phyloP scores from a whole-genome alignment of 2,113 vertebrate species.

The Labeo rohita region DNA sequence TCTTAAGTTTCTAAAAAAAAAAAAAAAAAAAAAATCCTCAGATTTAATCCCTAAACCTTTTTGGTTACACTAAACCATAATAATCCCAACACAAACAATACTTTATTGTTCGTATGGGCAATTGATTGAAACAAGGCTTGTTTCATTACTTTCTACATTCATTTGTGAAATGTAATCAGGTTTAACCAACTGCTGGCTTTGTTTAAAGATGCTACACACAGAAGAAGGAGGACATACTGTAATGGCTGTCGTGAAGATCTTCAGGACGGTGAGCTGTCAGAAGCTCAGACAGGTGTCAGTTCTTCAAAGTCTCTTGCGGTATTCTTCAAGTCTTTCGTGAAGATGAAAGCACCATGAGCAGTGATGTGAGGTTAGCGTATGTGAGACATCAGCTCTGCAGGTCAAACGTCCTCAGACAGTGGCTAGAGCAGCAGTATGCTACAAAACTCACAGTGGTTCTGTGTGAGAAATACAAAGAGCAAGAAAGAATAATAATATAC shows the following conservation, averaged over 20 bases:
- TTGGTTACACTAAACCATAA: not conserved
- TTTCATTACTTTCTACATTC: not conserved
- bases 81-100: constrained; percentile 1
- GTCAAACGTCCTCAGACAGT: constrained; percentile 91
- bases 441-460: constrained; percentile 94
- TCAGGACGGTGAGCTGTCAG: not conserved
- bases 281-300: not conserved
- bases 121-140: not conserved
- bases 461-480: constrained; percentile 45
- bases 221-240: not conserved
- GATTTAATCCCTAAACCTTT: not conserved
- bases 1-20: not conserved
- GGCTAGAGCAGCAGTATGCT: constrained; percentile 96
- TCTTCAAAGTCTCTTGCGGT: not conserved
- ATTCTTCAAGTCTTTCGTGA: not conserved
- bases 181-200: not conserved
- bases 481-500: not conserved
- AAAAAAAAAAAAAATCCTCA: not conserved
- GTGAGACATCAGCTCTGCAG: constrained; percentile 83
- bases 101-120: not conserved
- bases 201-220: not conserved
- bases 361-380: not conserved
- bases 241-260: not conserved
- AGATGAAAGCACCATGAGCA: constrained; percentile 10
- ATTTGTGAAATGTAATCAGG: not conserved